These are phyloP conservation scores for Cetonia aurata DNA, from an alignment of 2,888 invertebrate species.

Conservation along the genomic window DNA sequence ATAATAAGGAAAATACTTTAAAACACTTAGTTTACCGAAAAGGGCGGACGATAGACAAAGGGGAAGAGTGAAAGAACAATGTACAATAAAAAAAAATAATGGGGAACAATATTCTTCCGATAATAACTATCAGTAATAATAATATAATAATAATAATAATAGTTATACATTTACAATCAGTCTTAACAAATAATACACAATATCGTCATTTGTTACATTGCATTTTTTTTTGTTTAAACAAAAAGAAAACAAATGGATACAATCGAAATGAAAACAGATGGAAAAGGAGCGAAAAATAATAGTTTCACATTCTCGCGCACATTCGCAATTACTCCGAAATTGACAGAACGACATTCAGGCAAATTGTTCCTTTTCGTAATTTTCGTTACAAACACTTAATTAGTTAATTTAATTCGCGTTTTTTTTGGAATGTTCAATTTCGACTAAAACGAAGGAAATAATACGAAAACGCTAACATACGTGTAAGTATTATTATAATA, in stretches of 20 bases:
- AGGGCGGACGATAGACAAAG: background rate
- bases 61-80: slow-evolving; percentile 50
- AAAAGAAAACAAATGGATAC: background rate
- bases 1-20: slow-evolving; percentile 7
- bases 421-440: too few species aligned
- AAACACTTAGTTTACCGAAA: background rate
- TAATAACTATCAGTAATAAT: slow-evolving; percentile 16
- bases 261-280: too few species aligned
- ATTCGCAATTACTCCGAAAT: too few species aligned
- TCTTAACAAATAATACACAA: slow-evolving; percentile 64
- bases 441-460: too few species aligned
- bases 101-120: slow-evolving; percentile 21
- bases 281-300: too few species aligned
- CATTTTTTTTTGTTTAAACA: background rate
- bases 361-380: too few species aligned
- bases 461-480: too few species aligned
- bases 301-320: too few species aligned
- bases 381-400: too few species aligned
- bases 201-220: slow-evolving; percentile 51
- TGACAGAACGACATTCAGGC: too few species aligned
- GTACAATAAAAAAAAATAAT: slow-evolving; percentile 49
- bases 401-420: too few species aligned
- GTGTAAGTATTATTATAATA: too few species aligned
- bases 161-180: slow-evolving; percentile 57
- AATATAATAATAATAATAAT: slow-evolving; percentile 19